Base-by-base conservation (phyloP, 2,113 vertebrate species). In the Piprites chloris region DNA sequence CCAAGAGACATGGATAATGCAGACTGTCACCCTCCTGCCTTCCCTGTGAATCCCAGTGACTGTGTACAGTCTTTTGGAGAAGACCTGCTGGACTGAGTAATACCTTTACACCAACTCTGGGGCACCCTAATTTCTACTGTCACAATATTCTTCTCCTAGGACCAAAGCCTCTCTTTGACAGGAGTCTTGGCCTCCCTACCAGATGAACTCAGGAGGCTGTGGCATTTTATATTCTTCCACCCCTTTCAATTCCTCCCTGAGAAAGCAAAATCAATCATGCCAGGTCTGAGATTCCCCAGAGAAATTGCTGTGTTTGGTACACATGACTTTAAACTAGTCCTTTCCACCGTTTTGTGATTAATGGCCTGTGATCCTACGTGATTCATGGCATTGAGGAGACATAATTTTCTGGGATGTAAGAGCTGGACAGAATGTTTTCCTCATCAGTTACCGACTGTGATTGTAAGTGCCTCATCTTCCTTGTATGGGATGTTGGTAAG, bases 341-440 rank as follows among this genome's bases (percentile, higher is more conserved):
- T 72, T 84, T 96, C 82, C 52, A 95, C 68, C 37, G 65, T 86
- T 32, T 72, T 41, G 14, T 95, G 92, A 97, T 90, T 93, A 95
- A 95, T 68, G 37, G 77, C 62, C 88, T 92, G 88, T 72, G 93
- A 95, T 96, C 83, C 52, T 84, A 68, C 0, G 0, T 81, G 93
- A 95, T 93, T 96, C 95, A 95, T 92, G 79, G 61, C 66, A 94
- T 94, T 61, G 83, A 95, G 95, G 53, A 95, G 92, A 79, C 66
- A 84, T 95, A 80, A 84, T 80, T 96, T 95, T 93, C 56, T 75
- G 58, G 85, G 68, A 78, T 90, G 56, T 78, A 94, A 90, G 82
- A 91, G 78, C 28, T 67, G 82, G 93, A 88, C 65, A 92, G 88
- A n/a, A 93, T 94, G 82, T 96, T 96, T 97, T 96, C 95, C 95